These are phyloP conservation scores for Antheraea yamamai DNA, from an alignment of 2,888 invertebrate genomes.

Conservation along the genomic window DNA sequence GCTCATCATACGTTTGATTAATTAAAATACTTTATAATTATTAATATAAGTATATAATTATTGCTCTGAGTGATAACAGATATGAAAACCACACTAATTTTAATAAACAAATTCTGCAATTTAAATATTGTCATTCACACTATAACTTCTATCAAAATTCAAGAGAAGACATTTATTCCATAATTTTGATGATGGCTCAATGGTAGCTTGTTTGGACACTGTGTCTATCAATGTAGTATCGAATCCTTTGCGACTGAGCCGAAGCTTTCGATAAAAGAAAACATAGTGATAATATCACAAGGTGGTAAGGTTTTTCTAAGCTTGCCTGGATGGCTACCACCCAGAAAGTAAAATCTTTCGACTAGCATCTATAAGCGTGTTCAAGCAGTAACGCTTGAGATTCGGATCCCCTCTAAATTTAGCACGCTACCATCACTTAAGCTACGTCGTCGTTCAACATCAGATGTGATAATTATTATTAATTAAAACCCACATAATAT, in stretches of 20 bases:
- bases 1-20: too few species aligned
- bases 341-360: neutral
- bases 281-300: neutral
- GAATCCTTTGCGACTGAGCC: neutral
- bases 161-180: too few species aligned
- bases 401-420: neutral
- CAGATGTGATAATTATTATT: neutral
- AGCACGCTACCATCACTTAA: neutral
- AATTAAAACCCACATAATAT: neutral
- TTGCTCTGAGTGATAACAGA: too few species aligned
- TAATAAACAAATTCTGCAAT: too few species aligned
- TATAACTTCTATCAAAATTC: too few species aligned
- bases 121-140: too few species aligned
- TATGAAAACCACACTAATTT: too few species aligned
- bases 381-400: neutral
- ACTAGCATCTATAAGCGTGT: neutral
- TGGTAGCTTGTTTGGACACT: neutral
- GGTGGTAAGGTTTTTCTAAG: neutral
- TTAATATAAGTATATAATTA: too few species aligned
- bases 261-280: neutral
- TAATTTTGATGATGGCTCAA: neutral
- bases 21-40: too few species aligned
- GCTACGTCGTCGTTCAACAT: neutral
- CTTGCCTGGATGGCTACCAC: neutral
- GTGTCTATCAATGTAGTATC: too few species aligned